These are phyloP conservation scores for Nestor notabilis DNA, from an alignment of 2,113 vertebrate species.

Conservation along the genomic window DNA sequence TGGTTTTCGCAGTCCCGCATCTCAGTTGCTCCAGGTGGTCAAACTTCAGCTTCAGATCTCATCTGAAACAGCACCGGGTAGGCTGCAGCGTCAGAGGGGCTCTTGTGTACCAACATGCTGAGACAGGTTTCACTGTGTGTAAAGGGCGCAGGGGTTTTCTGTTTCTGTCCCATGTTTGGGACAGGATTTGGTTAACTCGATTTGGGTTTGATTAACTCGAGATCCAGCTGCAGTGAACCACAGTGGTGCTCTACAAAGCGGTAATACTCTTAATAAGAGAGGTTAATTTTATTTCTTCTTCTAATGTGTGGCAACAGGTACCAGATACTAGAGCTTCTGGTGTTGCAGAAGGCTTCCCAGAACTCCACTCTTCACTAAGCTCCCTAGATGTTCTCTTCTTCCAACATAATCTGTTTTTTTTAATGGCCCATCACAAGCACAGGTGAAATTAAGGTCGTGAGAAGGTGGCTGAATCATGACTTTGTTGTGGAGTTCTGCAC, in stretches of 20 bases:
- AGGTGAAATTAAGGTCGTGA: not conserved
- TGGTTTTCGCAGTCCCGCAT: fast-evolving
- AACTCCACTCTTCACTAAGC: not conserved
- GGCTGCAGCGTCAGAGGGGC: fast-evolving
- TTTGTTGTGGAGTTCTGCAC: not conserved
- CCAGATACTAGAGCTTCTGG: not conserved
- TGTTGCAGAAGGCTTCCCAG: not conserved
- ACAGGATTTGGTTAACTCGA: not conserved
- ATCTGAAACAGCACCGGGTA: not conserved
- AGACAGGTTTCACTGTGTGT: fast-evolving
- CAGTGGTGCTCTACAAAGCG: not conserved
- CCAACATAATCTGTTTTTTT: not conserved
- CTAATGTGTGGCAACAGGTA: not conserved
- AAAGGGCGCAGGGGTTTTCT: not conserved
- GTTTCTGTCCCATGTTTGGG: not conserved
- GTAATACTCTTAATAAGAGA: not conserved
- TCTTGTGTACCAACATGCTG: fast-evolving
- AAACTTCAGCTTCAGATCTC: not conserved
- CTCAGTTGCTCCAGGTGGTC: not conserved
- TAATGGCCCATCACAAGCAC: not conserved
- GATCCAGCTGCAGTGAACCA: fast-evolving
- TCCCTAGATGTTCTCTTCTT: not conserved
- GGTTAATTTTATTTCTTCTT: not conserved
- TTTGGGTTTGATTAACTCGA: not conserved
- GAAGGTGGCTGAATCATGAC: not conserved